Evolutionary conservation across 2,797 vertebrate genomes (phyloP).

Genomic region (Aulostomus chinensis): DNA sequence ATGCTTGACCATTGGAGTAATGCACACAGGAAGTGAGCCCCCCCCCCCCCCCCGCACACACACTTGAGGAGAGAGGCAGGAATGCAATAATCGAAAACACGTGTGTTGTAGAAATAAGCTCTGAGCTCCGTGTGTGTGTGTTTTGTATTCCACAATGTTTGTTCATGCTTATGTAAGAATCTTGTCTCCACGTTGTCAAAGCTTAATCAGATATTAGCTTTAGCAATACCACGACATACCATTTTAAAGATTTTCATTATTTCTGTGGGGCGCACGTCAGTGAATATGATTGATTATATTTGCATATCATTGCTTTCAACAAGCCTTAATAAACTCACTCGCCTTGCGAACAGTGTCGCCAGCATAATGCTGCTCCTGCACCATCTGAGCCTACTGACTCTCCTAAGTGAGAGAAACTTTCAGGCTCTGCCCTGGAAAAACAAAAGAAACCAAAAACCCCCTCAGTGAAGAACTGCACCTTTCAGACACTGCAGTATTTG

Average conservation of each 20-base stretch:
- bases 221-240: too few relatives aligned
- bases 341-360: neutral
- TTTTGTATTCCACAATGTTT: slow-evolving; percentile 26
- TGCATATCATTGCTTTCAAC: too few relatives aligned
- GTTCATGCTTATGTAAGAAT: slow-evolving; percentile 40
- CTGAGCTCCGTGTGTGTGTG: slow-evolving; percentile 18
- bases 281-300: neutral
- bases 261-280: neutral
- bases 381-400: too few relatives aligned
- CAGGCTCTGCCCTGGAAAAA: too few relatives aligned
- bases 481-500: too few relatives aligned
- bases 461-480: too few relatives aligned
- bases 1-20: slow-evolving; percentile 70
- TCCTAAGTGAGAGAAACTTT: neutral
- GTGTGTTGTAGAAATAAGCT: slow-evolving; percentile 70
- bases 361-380: neutral
- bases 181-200: slow-evolving; percentile 18
- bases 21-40: slow-evolving; percentile 65
- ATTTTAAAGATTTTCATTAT: neutral
- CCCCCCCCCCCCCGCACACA: slow-evolving; percentile 49
- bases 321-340: too few relatives aligned
- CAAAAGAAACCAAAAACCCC: too few relatives aligned
- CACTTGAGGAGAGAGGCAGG: slow-evolving; percentile 48
- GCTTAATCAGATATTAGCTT: slow-evolving; percentile 13
- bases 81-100: slow-evolving; percentile 81